Base-by-base conservation (phyloP, 2,113 vertebrate genomes). In the Channa argus region DNA sequence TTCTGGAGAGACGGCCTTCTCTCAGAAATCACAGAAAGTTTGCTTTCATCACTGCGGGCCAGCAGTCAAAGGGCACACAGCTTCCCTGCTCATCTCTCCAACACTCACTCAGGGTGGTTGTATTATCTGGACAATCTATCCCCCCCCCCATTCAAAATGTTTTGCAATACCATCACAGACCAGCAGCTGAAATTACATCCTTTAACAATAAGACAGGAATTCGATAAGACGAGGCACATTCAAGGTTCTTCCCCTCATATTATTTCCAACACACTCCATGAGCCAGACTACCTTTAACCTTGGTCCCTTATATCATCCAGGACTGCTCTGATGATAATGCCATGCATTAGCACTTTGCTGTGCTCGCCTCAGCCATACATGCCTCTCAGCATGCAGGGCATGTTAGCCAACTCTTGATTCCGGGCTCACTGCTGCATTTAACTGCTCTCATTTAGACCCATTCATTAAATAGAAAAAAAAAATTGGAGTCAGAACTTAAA, bases 361-460 rank as follows among this genome's bases (percentile, higher is more conserved):
- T 5, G 39, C 66, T 67, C 0, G 36, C 45, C 67, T 52, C 50
- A 47, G 51, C 49, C 12, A 8, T 7, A 39, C 83, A 37, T 9
- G 36, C 64, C 50, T 3, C 74, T 84, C 83, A 73, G 83, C 54
- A 76, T 87, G 78, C 79, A 43, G 41, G 49, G 11, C 77, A 69
- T 77, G 69, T 83, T 56, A 5, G 62, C 70, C 53, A 62, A 69
- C 69, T 50, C 51, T 74, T 45, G 67, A 46, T 67, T 73, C 58
- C 24, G 59, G 71, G 24, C 53, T 82, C 59, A 46, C 67, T 45
- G 74, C 69, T 1, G 63, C 70, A 79, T 74, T 53, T 5, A 43
- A 71, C 82, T 49, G 36, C 37, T 11, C 3, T 79, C 77, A 74
- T 77, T 85, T 49, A 14, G 4, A 71, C 51, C 62, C 79, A 46